Evolutionary conservation across 2,797 vertebrate species (phyloP).

Genomic region (Pitangus sulphuratus): DNA sequence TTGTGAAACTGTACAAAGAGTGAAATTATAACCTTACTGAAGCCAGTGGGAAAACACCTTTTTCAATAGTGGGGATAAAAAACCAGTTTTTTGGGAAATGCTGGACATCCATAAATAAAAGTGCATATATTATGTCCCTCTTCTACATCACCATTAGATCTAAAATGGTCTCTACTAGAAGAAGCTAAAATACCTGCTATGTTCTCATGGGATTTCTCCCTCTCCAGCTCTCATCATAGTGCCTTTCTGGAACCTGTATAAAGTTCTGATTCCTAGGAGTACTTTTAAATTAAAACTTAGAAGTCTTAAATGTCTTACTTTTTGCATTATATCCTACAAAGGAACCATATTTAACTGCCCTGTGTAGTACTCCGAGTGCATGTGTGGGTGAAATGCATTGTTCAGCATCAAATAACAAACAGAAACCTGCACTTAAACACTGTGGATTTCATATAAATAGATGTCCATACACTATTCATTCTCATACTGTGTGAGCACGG

Average conservation of each 20-base stretch:
- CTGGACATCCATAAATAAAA: not conserved
- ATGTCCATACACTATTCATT: not conserved
- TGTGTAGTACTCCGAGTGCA: not conserved
- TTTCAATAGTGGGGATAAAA: not conserved
- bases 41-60: not conserved
- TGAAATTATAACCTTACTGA: not conserved
- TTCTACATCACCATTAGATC: not conserved
- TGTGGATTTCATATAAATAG: constrained; percentile 1
- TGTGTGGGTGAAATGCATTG: not conserved
- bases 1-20: not conserved
- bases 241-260: not conserved
- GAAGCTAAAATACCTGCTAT: not conserved
- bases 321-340: not conserved
- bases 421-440: not conserved
- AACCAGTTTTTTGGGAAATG: not conserved
- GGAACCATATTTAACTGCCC: not conserved
- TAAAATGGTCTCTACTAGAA: not conserved
- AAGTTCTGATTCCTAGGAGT: not conserved
- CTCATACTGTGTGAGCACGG: not conserved
- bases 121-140: not conserved
- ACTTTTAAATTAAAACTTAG: not conserved
- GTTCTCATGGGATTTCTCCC: not conserved
- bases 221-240: not conserved
- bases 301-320: not conserved
- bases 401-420: not conserved